Percentiles rank a stretch among this genome's conserved stretches.
phyloP scores from a whole-genome alignment of 2,797 vertebrate genomes.

The Takifugu ocellatus region DNA sequence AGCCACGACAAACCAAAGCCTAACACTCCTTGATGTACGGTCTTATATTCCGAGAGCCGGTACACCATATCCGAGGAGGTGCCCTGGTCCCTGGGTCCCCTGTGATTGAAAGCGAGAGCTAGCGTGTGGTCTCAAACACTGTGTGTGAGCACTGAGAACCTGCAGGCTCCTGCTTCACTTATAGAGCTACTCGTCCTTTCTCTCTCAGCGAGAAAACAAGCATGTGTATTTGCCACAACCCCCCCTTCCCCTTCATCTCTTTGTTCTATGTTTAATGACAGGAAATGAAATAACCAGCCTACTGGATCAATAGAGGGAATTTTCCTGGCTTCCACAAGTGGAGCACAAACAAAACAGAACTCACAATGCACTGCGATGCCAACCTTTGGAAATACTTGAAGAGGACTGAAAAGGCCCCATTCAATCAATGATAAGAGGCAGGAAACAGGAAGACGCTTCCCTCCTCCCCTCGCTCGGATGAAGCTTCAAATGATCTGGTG shows the following conservation, averaged over 20 bases:
- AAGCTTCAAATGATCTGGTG: constrained; percentile 38
- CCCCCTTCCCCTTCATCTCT: neutral
- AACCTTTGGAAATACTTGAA: constrained; percentile 50
- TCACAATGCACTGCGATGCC: constrained; percentile 40
- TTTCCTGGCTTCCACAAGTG: constrained; percentile 34
- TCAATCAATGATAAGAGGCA: constrained; percentile 51
- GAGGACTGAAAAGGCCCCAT: constrained; percentile 58
- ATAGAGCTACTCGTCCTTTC: too few relatives aligned
- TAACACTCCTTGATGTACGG: too few relatives aligned
- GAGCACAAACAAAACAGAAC: constrained; percentile 45
- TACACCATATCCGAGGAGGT: too few relatives aligned
- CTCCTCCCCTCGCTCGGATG: constrained; percentile 36
- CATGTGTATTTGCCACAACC: too few relatives aligned
- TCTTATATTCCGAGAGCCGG: too few relatives aligned
- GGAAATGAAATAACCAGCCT: constrained; percentile 11
- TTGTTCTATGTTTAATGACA: neutral
- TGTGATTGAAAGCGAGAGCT: too few relatives aligned
- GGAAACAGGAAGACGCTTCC: constrained; percentile 25
- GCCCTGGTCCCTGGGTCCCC: too few relatives aligned
- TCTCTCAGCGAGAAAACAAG: too few relatives aligned
- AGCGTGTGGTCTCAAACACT: too few relatives aligned
- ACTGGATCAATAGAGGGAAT: constrained; percentile 33
- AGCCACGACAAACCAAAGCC: too few relatives aligned
- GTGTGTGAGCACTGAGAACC: too few relatives aligned
- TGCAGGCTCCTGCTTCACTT: too few relatives aligned